These are phyloP conservation scores for Psittacula cyanocephala DNA, from an alignment of 2,113 vertebrate species.

Conservation along the genomic window DNA sequence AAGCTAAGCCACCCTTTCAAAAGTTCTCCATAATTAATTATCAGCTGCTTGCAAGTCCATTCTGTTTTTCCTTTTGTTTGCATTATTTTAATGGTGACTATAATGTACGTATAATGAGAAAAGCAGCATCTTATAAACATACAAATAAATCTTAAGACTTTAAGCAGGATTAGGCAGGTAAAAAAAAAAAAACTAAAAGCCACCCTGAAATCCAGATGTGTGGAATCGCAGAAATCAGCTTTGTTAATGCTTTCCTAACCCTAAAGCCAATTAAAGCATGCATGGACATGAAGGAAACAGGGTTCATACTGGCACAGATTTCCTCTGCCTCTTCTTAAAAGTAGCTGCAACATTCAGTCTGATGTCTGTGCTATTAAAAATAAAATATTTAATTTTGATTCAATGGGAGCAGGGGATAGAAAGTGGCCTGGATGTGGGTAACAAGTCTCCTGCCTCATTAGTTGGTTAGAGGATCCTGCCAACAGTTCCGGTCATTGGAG, in stretches of 20 bases:
- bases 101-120: slow-evolving; percentile 35
- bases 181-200: background rate
- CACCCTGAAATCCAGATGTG: slow-evolving; percentile 43
- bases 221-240: slow-evolving; percentile 55
- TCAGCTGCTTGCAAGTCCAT: slow-evolving; percentile 46
- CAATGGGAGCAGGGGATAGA: background rate
- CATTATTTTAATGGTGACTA: slow-evolving; percentile 28
- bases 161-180: slow-evolving; percentile 51
- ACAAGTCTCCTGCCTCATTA: background rate
- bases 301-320: slow-evolving; percentile 11
- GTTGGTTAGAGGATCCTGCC: background rate
- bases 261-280: slow-evolving; percentile 54
- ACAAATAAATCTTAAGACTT: slow-evolving; percentile 59
- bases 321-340: slow-evolving; percentile 19
- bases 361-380: background rate
- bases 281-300: background rate
- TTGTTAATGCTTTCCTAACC: slow-evolving; percentile 45
- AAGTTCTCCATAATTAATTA: slow-evolving; percentile 63
- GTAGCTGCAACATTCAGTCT: background rate
- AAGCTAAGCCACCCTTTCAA: slow-evolving; percentile 48
- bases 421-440: background rate
- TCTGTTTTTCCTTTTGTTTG: slow-evolving; percentile 49
- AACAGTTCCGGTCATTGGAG: background rate
- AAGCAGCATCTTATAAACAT: slow-evolving; percentile 46
- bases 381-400: background rate